A percentile compares a stretch with the other conserved stretches of the same genome.
Conservation (phyloP, 2,797 vertebrate species). For the Spinibarbus caldwelli region DNA sequence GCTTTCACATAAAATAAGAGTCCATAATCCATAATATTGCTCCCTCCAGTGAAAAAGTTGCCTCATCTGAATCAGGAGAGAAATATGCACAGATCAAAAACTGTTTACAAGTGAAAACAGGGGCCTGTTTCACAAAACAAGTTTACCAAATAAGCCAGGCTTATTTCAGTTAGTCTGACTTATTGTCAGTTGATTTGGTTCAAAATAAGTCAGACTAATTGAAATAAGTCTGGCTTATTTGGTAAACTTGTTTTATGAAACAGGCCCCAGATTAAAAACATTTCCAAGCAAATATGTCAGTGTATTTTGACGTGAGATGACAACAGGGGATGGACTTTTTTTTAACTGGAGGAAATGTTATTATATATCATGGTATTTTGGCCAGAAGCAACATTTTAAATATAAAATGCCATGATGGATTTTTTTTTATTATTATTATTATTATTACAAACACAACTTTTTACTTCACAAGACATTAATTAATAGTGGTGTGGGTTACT, state of each 20-base stretch:
- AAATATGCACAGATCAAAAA: background rate
- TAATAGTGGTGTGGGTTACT: background rate
- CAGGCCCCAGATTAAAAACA: background rate
- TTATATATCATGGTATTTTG: background rate
- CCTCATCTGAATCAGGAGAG: background rate
- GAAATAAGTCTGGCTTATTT: too few species aligned
- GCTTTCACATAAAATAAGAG: too few species aligned
- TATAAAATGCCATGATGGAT: background rate
- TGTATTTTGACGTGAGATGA: background rate
- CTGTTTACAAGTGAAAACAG: background rate
- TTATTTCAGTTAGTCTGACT: too few species aligned
- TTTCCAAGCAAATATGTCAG: background rate
- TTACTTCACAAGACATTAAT: background rate
- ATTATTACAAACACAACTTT: background rate
- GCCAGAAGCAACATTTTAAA: background rate
- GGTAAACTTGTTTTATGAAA: too few species aligned
- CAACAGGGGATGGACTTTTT: background rate
- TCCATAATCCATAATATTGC: too few species aligned
- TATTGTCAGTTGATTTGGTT: too few species aligned
- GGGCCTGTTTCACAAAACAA: too few species aligned
- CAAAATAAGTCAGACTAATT: too few species aligned
- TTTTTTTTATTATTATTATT: too few species aligned
- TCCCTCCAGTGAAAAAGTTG: background rate
- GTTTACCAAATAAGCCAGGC: too few species aligned
- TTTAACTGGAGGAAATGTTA: background rate